Conservation (phyloP, 1,140 invertebrate species). For the Adelges cooleyi region DNA sequence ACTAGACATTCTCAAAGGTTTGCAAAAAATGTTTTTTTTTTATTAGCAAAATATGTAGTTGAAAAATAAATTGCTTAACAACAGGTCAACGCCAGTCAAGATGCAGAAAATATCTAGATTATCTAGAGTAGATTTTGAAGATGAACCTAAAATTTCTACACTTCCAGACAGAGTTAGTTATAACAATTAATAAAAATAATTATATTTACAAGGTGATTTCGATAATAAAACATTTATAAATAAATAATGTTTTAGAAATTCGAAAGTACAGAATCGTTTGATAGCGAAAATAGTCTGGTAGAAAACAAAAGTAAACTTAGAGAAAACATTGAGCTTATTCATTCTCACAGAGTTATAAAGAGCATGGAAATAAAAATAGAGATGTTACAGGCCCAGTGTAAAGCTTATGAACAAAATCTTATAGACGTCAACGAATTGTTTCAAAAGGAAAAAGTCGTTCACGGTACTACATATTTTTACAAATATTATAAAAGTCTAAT, state of each 20-base stretch:
- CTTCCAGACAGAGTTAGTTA: conserved; percentile 12
- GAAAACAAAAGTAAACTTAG: conserved; percentile 26
- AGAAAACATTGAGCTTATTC: conserved; percentile 22
- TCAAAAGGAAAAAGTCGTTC: background rate
- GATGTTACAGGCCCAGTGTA: conserved; percentile 14
- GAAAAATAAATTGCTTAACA: background rate
- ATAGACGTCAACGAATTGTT: background rate
- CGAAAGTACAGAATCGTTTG: conserved; percentile 23
- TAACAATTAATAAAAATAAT: too few relatives aligned
- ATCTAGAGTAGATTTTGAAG: conserved; percentile 19
- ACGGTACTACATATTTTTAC: conserved; percentile 1
- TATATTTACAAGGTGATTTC: too few relatives aligned
- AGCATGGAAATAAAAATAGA: conserved; percentile 20
- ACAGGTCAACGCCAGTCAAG: conserved; percentile 11
- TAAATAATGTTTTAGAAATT: conserved; percentile 10
- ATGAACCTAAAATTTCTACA: background rate
- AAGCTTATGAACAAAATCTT: conserved; percentile 2
- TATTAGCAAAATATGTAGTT: background rate
- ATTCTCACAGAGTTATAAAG: conserved; percentile 16
- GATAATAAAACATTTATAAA: too few relatives aligned
- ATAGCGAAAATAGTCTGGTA: conserved; percentile 3
- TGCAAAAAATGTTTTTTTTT: background rate
- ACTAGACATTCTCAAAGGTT: conserved; percentile 23
- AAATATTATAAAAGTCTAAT: too few relatives aligned
- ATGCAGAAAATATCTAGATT: conserved; percentile 14